phyloP scores from a whole-genome alignment of 2,797 vertebrate genomes.

The Trachops cirrhosus region DNA sequence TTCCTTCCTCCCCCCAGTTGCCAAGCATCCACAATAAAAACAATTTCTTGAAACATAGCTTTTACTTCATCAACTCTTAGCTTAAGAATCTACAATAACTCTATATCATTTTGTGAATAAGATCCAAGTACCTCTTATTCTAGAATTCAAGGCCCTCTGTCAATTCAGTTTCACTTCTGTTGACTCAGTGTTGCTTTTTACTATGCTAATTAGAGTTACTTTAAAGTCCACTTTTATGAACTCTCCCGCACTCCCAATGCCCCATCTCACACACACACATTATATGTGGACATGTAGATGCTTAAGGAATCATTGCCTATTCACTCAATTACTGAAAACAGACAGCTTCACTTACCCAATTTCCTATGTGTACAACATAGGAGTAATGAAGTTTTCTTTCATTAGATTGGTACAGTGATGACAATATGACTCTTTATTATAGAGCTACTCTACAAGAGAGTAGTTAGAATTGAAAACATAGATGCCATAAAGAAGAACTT shows the following conservation, averaged over 20 bases:
- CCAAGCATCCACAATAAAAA: neutral
- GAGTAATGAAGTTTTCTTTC: neutral
- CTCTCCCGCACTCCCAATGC: fast-evolving
- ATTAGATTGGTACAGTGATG: neutral
- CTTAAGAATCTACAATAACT: conserved; percentile 19
- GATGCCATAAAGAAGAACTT: neutral
- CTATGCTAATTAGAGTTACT: neutral
- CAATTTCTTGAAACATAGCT: conserved; percentile 5
- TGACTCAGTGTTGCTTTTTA: neutral
- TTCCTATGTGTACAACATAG: neutral
- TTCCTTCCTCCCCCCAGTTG: neutral
- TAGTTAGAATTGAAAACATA: neutral
- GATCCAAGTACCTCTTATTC: conserved; percentile 24
- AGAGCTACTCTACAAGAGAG: neutral
- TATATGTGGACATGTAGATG: neutral
- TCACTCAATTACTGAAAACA: neutral
- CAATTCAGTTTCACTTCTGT: neutral
- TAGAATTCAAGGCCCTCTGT: neutral
- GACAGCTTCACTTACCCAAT: neutral
- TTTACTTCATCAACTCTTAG: neutral
- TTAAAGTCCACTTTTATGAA: neutral
- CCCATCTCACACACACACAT: neutral
- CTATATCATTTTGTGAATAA: conserved; percentile 21
- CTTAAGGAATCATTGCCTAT: neutral
- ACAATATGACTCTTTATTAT: neutral